Evolutionary conservation across 2,797 vertebrate genomes (phyloP), one percentile per base, ranked within the genome.

Genomic region (Phoeniculus purpureus): DNA sequence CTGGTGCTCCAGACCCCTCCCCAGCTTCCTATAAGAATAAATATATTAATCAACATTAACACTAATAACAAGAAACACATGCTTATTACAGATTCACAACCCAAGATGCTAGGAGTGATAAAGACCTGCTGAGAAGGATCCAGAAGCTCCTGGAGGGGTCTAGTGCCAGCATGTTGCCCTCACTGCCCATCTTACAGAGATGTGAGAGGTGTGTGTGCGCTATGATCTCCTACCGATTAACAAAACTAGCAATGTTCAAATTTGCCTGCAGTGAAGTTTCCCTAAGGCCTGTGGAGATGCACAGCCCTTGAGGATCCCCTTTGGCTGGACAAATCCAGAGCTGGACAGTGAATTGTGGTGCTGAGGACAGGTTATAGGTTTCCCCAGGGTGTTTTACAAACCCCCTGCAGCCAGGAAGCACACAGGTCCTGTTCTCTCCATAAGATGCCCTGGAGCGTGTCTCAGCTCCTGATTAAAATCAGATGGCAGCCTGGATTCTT

Each of bases 201-300:
- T 65, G 5, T 0, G 50, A 50, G 15, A 9, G 9, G 40, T 4
- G 12, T 3, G 27, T 5, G 29, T 4, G 18, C 11, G 27, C 52
- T n/a, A 3, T 8, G 4, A 8, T 31, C 34, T 32, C 4, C 2
- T 2, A 2, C 27, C 1, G 15, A 22, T 7, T 8, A 34, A 27
- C n/a, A 51, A 12, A 64, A 45, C n/a, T 20, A 15, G 47, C 47
- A 18, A 20, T 21, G 47, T 48, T 48, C 18, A 58, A 31, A 32
- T 29, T 25, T 20, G 47, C 7, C 17, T 13, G 34, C 37, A 23
- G 18, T 23, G 15, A 72, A 23, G 22, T 22, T 48, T 59, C 15
- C 37, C n/a, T 0, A 0, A 10, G 56, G n/a, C 27, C 59, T 0
- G 0, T 5, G 50, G 29, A 48, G 50, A 26, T 23, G 15, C 47